Evolutionary conservation across 2,113 vertebrate species (phyloP).

Genomic region (Falco punctatus): DNA sequence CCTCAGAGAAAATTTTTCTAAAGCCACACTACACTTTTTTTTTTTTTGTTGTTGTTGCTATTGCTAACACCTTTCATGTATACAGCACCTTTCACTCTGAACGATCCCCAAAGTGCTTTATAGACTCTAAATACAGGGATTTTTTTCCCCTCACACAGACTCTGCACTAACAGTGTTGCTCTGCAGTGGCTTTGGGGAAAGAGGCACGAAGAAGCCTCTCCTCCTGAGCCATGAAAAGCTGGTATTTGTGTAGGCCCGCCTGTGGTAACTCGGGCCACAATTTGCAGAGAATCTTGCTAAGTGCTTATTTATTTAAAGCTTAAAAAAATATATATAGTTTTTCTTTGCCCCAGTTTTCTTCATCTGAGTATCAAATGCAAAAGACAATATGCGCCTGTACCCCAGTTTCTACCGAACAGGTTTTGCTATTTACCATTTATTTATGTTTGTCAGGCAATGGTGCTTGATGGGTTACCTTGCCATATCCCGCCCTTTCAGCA

Average conservation of each 20-base stretch:
- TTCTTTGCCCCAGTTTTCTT: not conserved
- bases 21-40: not conserved
- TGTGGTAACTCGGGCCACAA: not conserved
- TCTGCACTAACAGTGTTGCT: no score
- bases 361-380: fast-evolving
- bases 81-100: not conserved
- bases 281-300: fast-evolving
- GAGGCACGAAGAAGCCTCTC: not conserved
- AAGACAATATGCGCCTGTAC: fast-evolving
- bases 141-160: not conserved
- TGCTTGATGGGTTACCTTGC: no score
- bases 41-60: not conserved
- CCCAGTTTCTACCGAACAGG: fast-evolving
- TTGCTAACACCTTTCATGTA: not conserved
- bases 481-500: no score
- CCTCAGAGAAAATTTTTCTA: not conserved
- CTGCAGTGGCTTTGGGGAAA: not conserved
- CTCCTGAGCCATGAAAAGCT: fast-evolving
- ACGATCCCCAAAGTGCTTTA: not conserved
- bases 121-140: not conserved
- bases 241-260: fast-evolving
- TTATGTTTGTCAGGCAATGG: fast-evolving
- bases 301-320: not conserved
- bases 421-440: fast-evolving
- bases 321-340: not conserved